Base-by-base conservation (phyloP, 2,113 vertebrate genomes). In the Marcusenius ussheri region DNA sequence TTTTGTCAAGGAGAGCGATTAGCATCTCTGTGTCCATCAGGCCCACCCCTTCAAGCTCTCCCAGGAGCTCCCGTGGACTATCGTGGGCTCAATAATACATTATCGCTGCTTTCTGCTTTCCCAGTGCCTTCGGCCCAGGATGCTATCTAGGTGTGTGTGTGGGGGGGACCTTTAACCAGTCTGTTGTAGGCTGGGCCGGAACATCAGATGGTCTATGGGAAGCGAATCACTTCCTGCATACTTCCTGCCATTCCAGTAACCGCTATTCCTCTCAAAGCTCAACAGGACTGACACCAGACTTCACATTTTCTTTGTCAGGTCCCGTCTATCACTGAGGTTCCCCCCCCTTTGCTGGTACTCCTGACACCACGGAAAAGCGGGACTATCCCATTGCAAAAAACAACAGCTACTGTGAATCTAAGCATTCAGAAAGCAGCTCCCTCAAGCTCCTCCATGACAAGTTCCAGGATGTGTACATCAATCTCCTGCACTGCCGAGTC, bases 21-120 rank as follows among this genome's bases (percentile, higher is more conserved):
- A 87, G 85, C 80, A 89, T 92, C 91, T 62, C 5, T 1, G 83
- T 89, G 89, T 92, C 90, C 92, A 93, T 93, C 92, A 92, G 90
- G 88, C 46, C 58, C 8, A 24, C 74, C 42, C 74, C 11, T 46
- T 11, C 56, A 10, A 85, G 50, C 49, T 83, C 49, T 87, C 15
- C 27, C 13, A 53, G 49, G 11, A 49, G 27, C 46, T 47, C 85
- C 51, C 50, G 27, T 56, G 5, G 7, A 21, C 19, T 24, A 42
- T 42, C 5, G 31, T 24, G 31, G 7, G 45, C 5, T 21, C 70
- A 89, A 80, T 80, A 45, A 53, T 51, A 49, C 5, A 31, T 80
- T 80, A 80, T 80, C n/a, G 6, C 46, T 80, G 35, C 45, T 9
- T 51, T 19, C 31, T 89, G n/a, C 24, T 83, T 39, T 84, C 80